Base-by-base conservation (phyloP, 2,113 vertebrate species). In the Calidris pygmaea region DNA sequence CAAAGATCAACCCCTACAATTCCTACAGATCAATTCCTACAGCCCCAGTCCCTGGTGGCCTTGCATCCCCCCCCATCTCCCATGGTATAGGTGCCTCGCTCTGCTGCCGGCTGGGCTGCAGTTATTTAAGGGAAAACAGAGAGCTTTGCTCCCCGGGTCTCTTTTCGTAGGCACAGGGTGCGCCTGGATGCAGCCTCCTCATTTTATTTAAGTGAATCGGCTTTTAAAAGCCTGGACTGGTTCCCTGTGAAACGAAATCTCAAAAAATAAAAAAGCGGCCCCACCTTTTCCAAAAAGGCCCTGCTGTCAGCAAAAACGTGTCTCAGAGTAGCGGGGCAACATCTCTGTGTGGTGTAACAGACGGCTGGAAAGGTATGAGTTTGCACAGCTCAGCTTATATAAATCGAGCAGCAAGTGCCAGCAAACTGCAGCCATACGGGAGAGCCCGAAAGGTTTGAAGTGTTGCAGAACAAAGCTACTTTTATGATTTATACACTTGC, bases 401-500 rank as follows among this genome's bases (percentile, higher is more conserved):
- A 95, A 95, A 94, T 96, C 53, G 95, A 90, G 35, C 58, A 75
- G 81, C 78, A 87, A 95, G 93, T 68, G 92, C 92, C 93, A 96
- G 93, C 90, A 90, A 95, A 91, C 79, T 89, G 71, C 93, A 94
- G 91, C 85, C 89, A 18, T 87, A 77, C 0, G 39, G 93, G 89
- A 85, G 58, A 72, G 53, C 76, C 82, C 37, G 9, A 84, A 94
- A 93, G 87, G 90, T 97, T 96, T 97, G 97, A 96, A 97, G 94
- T 91, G 87, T 87, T 90, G 66, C 77, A 91, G 95, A 97, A 97
- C 97, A 97, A 97, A 97, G 97, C 93, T 94, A 95, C 97, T 96
- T 95, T 97, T 97, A 96, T 97, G 97, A 97, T 96, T 96, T 97
- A 97, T 91, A 83, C 94, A 95, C 86, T 97, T 95, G 95, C 92